Evolutionary conservation across 2,888 invertebrate genomes (phyloP).

Genomic region (Antheraea assamensis): DNA sequence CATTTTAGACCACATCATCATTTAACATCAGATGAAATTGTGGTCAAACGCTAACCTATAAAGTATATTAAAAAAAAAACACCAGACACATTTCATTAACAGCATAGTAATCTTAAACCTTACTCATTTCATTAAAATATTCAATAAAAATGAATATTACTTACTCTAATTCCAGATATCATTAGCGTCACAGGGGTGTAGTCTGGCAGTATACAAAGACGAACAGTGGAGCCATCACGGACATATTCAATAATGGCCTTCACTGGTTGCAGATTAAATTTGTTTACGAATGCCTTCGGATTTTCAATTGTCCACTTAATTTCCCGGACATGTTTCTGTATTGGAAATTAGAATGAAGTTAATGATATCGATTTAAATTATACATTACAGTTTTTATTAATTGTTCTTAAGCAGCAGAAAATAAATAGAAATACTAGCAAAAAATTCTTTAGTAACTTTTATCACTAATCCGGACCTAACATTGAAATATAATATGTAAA

Average conservation of each 20-base stretch:
- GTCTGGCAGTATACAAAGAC: constrained; percentile 94
- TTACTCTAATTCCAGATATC: constrained; percentile 95
- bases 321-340: constrained; percentile 89
- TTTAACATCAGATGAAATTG: too few relatives aligned
- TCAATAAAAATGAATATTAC: constrained; percentile 46
- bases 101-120: too few relatives aligned
- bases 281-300: constrained; percentile 86
- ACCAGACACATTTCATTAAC: too few relatives aligned
- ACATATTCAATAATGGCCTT: constrained; percentile 98
- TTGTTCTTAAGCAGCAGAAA: too few relatives aligned
- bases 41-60: too few relatives aligned
- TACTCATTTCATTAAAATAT: too few relatives aligned
- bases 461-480: neutral
- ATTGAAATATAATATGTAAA: neutral
- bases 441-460: neutral
- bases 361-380: neutral
- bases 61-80: too few relatives aligned
- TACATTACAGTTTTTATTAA: neutral
- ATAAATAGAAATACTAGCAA: too few relatives aligned
- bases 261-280: constrained; percentile 91
- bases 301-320: constrained; percentile 96
- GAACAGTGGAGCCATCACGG: constrained; percentile 97
- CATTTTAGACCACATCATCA: too few relatives aligned
- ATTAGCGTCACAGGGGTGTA: constrained; percentile 96
- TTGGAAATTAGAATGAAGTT: neutral